Evolutionary conservation across 1,140 invertebrate genomes (phyloP), one percentile per base, ranked within the genome.

Genomic region (Capitella teleta): DNA sequence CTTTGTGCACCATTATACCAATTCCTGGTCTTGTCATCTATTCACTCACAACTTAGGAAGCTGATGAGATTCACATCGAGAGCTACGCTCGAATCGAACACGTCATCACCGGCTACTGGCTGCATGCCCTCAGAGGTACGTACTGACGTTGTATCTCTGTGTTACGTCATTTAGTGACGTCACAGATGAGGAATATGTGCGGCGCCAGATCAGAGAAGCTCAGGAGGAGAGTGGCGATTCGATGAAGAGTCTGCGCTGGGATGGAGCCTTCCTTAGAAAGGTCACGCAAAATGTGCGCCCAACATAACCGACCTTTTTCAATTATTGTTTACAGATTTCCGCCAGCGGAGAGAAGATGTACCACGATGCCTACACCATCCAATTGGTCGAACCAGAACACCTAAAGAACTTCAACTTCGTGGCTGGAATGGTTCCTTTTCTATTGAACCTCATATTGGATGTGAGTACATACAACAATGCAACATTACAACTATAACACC

Each of bases 351-450:
- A 67, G 51, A 69, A 64, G 54, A 63, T 66, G 54, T 71, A 70
- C 53, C 64, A 70, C 48, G 68, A 71, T 58, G 68, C 65, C n/a
- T 71, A 68, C 55, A 68, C 66, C 5, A 51, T 71, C 18, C 64
- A 69, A 40, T 42, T 52, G 12, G 68, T 71, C 8, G 60, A 59
- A n/a, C 32, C 49, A 2, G 49, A 59, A 12, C 51, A 61, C 6
- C 54, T 65, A n/a, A 53, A 62, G 3, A 63, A 61, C 38, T 70
- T 70, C 53, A 63, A 67, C 56, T 66, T 59, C 54, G 61, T 68
- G 56, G 61, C 64, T 30, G 68, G 67, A 16, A 68, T 67, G 62
- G 67, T 68, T 5, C 67, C 68, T 28, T 66, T 67, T 47, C 58
- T 71, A 51, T 62, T 70, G 57, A 69, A 68, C 52, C 57, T 70